Evolutionary conservation across 2,113 vertebrate species (phyloP).

Genomic region (Phainopepla nitens): DNA sequence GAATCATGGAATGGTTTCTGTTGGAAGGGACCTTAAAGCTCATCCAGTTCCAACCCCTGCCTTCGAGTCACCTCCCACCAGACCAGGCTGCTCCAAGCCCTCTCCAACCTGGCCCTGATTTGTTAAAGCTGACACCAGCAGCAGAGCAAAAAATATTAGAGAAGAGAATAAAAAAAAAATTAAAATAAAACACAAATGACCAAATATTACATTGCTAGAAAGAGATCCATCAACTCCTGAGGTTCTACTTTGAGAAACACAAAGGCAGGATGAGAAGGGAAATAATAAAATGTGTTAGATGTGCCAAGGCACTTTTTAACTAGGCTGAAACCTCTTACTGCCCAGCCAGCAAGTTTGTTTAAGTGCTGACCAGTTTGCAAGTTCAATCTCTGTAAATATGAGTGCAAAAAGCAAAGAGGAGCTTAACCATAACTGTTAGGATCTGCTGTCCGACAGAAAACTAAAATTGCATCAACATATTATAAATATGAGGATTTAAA

Average conservation of each 20-base stretch:
- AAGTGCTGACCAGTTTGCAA: neutral
- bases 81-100: neutral
- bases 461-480: neutral
- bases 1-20: neutral
- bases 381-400: neutral
- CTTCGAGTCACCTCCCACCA: neutral
- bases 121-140: neutral
- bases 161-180: neutral
- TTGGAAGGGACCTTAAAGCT: neutral
- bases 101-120: neutral
- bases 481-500: neutral
- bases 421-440: neutral
- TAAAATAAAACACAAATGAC: neutral
- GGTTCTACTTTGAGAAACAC: neutral
- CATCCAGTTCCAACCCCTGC: neutral
- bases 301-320: neutral
- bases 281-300: neutral
- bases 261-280: neutral
- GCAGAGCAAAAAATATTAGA: neutral
- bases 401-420: neutral
- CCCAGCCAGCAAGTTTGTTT: neutral
- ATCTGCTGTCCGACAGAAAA: neutral
- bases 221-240: neutral
- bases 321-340: neutral
- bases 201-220: neutral